Evolutionary conservation across 2,797 vertebrate genomes (phyloP).

Genomic region (Anguilla marmorata): DNA sequence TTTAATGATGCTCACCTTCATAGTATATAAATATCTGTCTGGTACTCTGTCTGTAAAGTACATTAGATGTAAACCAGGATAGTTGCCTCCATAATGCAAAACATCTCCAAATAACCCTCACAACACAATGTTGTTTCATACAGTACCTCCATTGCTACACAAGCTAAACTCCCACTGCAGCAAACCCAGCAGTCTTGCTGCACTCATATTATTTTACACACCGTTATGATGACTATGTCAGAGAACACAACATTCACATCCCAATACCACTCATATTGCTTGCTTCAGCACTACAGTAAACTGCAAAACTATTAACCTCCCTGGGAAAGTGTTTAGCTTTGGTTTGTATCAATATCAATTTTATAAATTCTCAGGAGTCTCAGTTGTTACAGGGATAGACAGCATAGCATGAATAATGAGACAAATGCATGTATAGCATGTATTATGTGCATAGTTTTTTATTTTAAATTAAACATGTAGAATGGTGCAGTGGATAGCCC

Average conservation of each 20-base stretch:
- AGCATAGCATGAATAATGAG: too few species aligned
- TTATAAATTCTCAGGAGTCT: neutral
- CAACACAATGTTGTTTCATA: neutral
- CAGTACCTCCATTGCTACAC: neutral
- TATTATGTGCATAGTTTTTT: too few species aligned
- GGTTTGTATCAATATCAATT: neutral
- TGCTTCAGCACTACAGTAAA: neutral
- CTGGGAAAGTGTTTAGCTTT: neutral
- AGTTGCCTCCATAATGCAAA: neutral
- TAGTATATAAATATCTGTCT: neutral
- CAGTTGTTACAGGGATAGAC: neutral
- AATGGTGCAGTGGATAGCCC: too few species aligned
- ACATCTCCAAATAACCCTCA: neutral
- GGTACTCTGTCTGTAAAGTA: too few species aligned
- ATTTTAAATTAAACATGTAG: too few species aligned
- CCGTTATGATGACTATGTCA: neutral
- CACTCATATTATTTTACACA: neutral
- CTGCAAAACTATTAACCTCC: neutral
- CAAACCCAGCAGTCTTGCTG: neutral
- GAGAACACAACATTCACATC: neutral
- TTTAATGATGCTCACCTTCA: neutral
- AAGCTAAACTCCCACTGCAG: neutral
- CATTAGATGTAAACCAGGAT: too few species aligned
- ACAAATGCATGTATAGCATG: too few species aligned
- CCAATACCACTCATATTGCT: neutral